A percentile compares a stretch with the other conserved stretches of the same genome.
phyloP scores from a whole-genome alignment of 2,797 vertebrate genomes.

The Hippocampus kuda region DNA sequence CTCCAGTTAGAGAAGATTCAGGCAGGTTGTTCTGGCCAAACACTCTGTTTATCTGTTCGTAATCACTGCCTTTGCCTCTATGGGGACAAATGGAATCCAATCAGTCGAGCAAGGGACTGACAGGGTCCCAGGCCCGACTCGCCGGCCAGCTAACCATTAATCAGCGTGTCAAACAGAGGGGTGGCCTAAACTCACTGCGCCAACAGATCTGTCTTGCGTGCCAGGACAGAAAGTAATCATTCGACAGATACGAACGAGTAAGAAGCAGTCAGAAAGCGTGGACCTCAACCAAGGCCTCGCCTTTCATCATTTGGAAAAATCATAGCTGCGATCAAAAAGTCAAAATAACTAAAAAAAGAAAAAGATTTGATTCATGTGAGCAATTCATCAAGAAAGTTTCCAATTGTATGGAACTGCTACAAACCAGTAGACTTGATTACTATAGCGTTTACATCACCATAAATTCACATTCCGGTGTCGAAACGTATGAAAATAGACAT shows the following conservation, averaged over 20 bases:
- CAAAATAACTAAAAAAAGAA: background rate
- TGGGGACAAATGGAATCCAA: constrained; percentile 56
- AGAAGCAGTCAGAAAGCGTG: background rate
- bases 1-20: constrained; percentile 47
- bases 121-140: constrained; percentile 52
- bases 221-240: constrained; percentile 13
- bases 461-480: background rate
- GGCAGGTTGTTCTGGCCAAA: constrained; percentile 37
- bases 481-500: background rate
- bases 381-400: background rate
- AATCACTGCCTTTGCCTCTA: constrained; percentile 54
- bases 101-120: constrained; percentile 55
- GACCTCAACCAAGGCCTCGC: background rate
- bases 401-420: background rate
- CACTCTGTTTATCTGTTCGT: constrained; percentile 60
- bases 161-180: constrained; percentile 55
- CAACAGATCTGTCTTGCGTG: constrained; percentile 42
- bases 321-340: background rate
- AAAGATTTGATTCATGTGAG: background rate
- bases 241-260: background rate
- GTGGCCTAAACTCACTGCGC: constrained; percentile 35
- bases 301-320: background rate
- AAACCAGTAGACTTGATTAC: background rate
- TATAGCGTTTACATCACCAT: background rate
- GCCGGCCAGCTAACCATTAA: constrained; percentile 49